These are phyloP conservation scores for Psittacara wagleri DNA, from an alignment of 2,113 vertebrate species.

Conservation along the genomic window DNA sequence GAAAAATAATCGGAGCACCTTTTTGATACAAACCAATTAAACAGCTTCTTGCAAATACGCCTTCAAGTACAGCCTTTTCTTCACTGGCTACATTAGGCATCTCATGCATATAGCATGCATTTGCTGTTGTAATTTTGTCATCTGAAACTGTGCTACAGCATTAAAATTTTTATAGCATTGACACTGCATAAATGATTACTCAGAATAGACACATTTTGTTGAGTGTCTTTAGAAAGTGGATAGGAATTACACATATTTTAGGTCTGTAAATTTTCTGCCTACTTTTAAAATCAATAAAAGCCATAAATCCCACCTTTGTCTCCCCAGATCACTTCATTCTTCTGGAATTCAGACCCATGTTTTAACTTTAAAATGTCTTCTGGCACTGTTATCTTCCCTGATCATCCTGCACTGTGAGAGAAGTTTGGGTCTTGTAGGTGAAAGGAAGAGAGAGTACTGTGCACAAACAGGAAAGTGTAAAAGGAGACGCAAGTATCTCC, in stretches of 20 bases:
- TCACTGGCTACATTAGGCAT: not conserved
- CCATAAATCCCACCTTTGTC: not conserved
- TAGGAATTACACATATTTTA: not conserved
- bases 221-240: not conserved
- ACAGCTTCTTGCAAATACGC: not conserved
- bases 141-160: not conserved
- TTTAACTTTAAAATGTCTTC: not conserved
- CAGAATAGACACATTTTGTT: not conserved
- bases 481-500: not conserved
- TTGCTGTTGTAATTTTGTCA: constrained; percentile 16
- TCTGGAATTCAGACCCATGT: not conserved
- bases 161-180: not conserved
- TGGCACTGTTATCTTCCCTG: not conserved
- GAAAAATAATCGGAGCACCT: not conserved
- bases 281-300: not conserved
- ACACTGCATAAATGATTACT: not conserved
- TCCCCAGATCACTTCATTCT: not conserved
- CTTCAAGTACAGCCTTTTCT: not conserved
- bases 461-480: not conserved
- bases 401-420: not conserved
- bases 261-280: not conserved
- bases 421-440: not conserved
- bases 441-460: not conserved
- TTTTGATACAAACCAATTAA: not conserved
- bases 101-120: not conserved